Evolutionary conservation across 2,113 vertebrate species (phyloP).

Genomic region (Oryzias celebensis): DNA sequence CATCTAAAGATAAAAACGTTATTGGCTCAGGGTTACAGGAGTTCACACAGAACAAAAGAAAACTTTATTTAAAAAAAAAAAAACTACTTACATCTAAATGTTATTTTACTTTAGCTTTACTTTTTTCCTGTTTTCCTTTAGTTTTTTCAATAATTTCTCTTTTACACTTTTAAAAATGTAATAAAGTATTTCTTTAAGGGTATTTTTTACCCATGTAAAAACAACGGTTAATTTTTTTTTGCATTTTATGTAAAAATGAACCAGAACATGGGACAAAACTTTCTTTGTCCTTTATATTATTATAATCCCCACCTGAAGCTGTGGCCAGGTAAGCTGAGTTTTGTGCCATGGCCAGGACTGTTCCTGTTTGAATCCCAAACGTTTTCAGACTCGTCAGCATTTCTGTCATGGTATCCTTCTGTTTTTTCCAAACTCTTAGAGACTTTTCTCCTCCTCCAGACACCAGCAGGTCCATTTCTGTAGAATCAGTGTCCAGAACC

Average conservation of each 20-base stretch:
- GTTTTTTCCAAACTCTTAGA: conserved; percentile 74
- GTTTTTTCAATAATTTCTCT: too few species aligned
- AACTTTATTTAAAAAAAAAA: neutral
- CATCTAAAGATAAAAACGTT: conserved; percentile 65
- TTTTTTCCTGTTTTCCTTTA: too few species aligned
- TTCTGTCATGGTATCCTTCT: neutral
- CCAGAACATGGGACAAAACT: too few species aligned
- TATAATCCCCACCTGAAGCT: conserved; percentile 75
- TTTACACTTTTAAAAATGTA: too few species aligned
- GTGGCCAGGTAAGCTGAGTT: conserved; percentile 78
- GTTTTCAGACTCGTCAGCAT: conserved; percentile 35
- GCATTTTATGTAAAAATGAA: too few species aligned
- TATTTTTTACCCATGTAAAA: too few species aligned
- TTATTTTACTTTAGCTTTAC: too few species aligned
- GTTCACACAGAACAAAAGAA: neutral
- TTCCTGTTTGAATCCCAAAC: conserved; percentile 62
- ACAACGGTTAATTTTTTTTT: too few species aligned
- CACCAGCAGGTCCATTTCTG: conserved; percentile 56
- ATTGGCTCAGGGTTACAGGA: neutral
- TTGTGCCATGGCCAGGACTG: conserved; percentile 73
- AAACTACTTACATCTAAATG: too few species aligned
- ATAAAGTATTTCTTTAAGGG: too few species aligned
- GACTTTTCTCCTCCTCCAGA: conserved; percentile 75
- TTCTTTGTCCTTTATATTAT: too few species aligned
- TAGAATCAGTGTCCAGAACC: conserved; percentile 3